Evolutionary conservation across 2,113 vertebrate genomes (phyloP).

Genomic region (Hyperoodon ampullatus): DNA sequence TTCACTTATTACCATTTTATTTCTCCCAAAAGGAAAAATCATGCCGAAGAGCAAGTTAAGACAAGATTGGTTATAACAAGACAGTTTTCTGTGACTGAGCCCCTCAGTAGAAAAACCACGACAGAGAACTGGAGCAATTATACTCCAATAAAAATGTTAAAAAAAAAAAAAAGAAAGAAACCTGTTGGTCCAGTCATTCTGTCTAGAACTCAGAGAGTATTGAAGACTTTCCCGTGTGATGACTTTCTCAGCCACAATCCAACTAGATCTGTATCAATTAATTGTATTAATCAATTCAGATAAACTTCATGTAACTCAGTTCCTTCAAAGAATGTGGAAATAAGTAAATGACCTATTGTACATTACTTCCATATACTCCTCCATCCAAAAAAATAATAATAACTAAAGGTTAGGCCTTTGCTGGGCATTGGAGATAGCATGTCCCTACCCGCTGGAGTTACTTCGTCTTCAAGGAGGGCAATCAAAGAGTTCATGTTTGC

Average conservation of each 20-base stretch:
- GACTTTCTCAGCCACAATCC: background rate
- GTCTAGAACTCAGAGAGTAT: background rate
- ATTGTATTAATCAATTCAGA: background rate
- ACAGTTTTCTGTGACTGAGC: background rate
- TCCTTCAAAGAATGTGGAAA: background rate
- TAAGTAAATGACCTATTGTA: background rate
- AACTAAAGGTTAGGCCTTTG: background rate
- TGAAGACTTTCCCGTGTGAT: background rate
- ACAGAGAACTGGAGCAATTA: background rate
- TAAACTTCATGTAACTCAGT: background rate
- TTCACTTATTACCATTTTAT: background rate
- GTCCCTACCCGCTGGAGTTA: background rate
- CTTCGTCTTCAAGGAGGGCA: background rate
- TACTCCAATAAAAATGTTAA: too few relatives aligned
- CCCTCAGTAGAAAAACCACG: background rate
- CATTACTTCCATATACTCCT: background rate
- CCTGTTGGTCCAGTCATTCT: background rate
- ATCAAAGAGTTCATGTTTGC: background rate
- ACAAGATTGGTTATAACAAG: background rate
- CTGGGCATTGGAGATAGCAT: background rate
- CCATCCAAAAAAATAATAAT: background rate
- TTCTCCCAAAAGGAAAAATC: background rate
- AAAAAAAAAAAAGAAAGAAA: too few relatives aligned
- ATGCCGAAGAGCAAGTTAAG: background rate
- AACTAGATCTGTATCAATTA: background rate